A percentile compares a stretch with the other conserved stretches of the same genome.
These are phyloP conservation scores for Drosophila nigrodunni DNA, from an alignment of 1,140 invertebrate genomes.

Conservation along the genomic window DNA sequence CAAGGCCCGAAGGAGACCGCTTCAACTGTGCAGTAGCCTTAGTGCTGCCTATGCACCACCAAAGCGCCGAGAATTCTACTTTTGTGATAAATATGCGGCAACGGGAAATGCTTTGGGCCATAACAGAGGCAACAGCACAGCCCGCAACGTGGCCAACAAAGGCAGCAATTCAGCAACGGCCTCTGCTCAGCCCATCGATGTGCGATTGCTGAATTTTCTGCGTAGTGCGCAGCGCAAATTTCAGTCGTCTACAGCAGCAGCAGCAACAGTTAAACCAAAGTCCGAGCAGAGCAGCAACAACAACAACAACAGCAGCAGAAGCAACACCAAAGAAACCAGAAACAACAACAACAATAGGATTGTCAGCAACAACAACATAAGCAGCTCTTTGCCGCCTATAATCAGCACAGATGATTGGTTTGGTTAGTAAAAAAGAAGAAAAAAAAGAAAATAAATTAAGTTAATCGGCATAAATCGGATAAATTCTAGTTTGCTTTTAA, in stretches of 20 bases:
- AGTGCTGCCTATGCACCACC: conserved; percentile 70
- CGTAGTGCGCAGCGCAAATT: conserved; percentile 67
- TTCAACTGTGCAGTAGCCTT: conserved; percentile 67
- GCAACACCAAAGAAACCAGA: conserved; percentile 48
- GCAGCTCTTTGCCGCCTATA: conserved; percentile 54
- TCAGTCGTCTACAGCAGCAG: conserved; percentile 48
- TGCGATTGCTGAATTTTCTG: conserved; percentile 68
- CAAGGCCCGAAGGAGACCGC: conserved; percentile 61
- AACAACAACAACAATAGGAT: conserved; percentile 21
- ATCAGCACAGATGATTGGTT: conserved; percentile 74
- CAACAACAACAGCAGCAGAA: conserved; percentile 27
- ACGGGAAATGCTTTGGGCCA: background rate
- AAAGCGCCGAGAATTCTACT: conserved; percentile 73
- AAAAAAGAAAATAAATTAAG: background rate
- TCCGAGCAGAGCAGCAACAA: conserved; percentile 20
- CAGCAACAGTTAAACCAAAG: conserved; percentile 54
- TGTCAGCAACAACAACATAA: conserved; percentile 19
- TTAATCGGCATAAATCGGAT: background rate
- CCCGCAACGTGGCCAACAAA: background rate
- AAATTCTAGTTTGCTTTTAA: background rate
- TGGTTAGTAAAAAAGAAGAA: conserved; percentile 64
- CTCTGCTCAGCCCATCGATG: conserved; percentile 57
- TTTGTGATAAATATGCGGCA: conserved; percentile 72
- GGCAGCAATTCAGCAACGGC: conserved; percentile 1
- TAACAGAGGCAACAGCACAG: conserved; percentile 2